Evolutionary conservation across 2,113 vertebrate genomes (phyloP), one percentile per base, ranked within the genome.

Genomic region (Erythrolamprus reginae): DNA sequence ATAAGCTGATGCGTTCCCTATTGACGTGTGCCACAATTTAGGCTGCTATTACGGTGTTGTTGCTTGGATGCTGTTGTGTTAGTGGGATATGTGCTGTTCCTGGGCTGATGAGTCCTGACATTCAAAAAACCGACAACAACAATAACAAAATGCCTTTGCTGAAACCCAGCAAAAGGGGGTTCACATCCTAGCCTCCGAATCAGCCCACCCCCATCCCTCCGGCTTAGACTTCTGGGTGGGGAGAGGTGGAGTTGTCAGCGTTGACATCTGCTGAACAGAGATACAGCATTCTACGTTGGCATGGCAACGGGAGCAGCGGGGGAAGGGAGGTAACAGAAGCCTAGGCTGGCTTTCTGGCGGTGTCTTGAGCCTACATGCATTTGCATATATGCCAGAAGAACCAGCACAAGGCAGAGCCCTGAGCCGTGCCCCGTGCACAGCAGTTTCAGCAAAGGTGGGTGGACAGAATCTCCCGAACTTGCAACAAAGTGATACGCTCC

Each of bases 241-340:
- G 47, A 58, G 86, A 51, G 77, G 77, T 26, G 53, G 90, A n/a
- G 53, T 61, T 52, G 84, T 89, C 28, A 47, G 53, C 47, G 13
- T 26, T 33, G 88, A 77, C 38, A 87, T 90, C 53, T 89, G 77
- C 85, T 65, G 70, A 88, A 33, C 91, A 61, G 65, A 87, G 88
- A 87, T 47, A 52, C 85, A 84, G 91, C 91, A 90, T 90, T 92
- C 88, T 87, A 47, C 19, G 88, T 92, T 84, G 91, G 70, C 89
- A 92, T 90, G 70, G 70, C 85, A 87, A 92, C 89, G 7, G 19
- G 53, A 90, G 89, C 85, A 50, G 50, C 15, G 38, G 61, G 88
- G 52, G 15, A 4, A 55, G 50, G 83, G 61, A 50, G 65, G 42
- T 28, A 38, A 84, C 50, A 50, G 70, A 38, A 21, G 65, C 88